Percentiles rank a stretch among this genome's conserved stretches.
These are phyloP conservation scores for Callaeas wilsoni DNA, from an alignment of 2,113 vertebrate genomes.

Conservation along the genomic window DNA sequence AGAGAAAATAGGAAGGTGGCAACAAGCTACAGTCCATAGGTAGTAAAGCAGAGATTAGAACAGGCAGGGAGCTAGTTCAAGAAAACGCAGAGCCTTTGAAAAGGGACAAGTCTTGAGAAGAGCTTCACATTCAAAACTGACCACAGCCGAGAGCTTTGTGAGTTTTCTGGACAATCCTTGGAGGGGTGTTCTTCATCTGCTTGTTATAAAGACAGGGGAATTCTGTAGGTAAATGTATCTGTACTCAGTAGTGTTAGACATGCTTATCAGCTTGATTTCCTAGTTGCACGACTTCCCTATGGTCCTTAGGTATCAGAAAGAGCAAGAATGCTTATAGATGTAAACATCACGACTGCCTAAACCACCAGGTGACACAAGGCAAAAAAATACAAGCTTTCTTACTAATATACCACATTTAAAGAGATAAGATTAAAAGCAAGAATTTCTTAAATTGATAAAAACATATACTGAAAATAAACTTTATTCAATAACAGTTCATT, in stretches of 20 bases:
- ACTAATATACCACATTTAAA: neutral
- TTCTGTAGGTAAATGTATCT: neutral
- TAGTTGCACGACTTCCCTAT: neutral
- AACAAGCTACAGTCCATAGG: neutral
- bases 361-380: neutral
- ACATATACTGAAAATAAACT: neutral
- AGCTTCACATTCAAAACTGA: neutral
- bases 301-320: neutral
- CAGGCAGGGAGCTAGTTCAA: neutral
- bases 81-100: neutral
- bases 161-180: neutral
- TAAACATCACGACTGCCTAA: neutral
- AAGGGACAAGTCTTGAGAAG: neutral
- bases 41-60: neutral
- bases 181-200: neutral
- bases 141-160: neutral
- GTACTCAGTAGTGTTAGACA: neutral
- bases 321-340: neutral
- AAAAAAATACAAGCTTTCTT: neutral
- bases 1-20: neutral
- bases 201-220: neutral
- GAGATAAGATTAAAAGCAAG: neutral
- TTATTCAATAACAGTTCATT: neutral
- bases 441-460: neutral
- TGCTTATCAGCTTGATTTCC: neutral